These are phyloP conservation scores for Chrysina gloriosa DNA, from an alignment of 2,888 invertebrate genomes.

Conservation along the genomic window DNA sequence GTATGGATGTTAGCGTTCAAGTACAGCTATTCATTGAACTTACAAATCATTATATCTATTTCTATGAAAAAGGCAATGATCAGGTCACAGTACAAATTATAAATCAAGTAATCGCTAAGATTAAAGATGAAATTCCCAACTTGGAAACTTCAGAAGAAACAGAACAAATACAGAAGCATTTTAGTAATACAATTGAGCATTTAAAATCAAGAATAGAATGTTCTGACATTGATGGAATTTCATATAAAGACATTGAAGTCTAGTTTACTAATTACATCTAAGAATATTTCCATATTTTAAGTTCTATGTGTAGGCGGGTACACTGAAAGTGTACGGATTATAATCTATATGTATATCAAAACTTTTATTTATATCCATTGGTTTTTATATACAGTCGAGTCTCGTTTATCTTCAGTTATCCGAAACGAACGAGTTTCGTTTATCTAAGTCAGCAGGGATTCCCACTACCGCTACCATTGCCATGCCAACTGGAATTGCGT, in stretches of 20 bases:
- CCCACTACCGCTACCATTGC: no score
- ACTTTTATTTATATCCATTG: slow-evolving; percentile 37
- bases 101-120: slow-evolving; percentile 87
- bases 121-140: slow-evolving; percentile 92
- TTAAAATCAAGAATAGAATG: slow-evolving; percentile 78
- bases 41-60: slow-evolving; percentile 92
- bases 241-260: slow-evolving; percentile 73
- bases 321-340: slow-evolving; percentile 32
- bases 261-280: slow-evolving; percentile 54
- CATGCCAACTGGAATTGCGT: no score
- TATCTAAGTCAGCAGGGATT: no score
- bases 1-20: slow-evolving; percentile 97
- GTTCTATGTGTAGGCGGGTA: slow-evolving; percentile 29
- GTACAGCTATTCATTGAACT: slow-evolving; percentile 96
- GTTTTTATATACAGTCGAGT: no score
- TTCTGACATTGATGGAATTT: slow-evolving; percentile 70
- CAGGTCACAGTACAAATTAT: slow-evolving; percentile 62
- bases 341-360: slow-evolving; percentile 22
- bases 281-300: not conserved
- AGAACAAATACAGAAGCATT: slow-evolving; percentile 96
- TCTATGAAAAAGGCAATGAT: slow-evolving; percentile 83
- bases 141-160: slow-evolving; percentile 95
- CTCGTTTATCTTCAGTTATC: no score
- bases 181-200: slow-evolving; percentile 89
- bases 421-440: no score